Evolutionary conservation across 2,888 invertebrate species (phyloP), one percentile per base, ranked within the genome.

Genomic region (Alsophila aescularia): DNA sequence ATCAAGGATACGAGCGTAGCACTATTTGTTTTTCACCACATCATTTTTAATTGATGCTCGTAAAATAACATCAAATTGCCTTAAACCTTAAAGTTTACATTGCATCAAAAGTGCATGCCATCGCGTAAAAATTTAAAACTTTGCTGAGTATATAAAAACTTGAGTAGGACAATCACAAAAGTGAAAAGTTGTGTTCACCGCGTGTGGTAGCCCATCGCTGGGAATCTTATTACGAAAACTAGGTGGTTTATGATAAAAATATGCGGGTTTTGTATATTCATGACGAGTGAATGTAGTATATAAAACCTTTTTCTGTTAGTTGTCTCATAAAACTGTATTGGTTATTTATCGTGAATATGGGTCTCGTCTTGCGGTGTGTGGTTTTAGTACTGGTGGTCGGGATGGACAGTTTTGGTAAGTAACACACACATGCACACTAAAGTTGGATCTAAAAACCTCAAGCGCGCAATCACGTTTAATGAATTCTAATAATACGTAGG

Each of bases 181-280:
- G 35, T 29, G 15, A 18, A 36, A 31, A 35, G 12, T 18, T 13
- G 16, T 42, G 50, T 42, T 36, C 13, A n/a, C 39, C n/a, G 43
- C 21, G 15, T 24, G 37, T 37, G 2, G 13, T 16, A 34, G 4
- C 14, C n/a, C n/a, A 27, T 36, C n/a, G 2, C n/a, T 7, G 9
- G 5, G 13, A 12, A 10, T 29, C 47, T 53, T 53, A 47, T 53
- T 48, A 9, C 8, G 24, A 39, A 34, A 13, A 16, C 18, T 35
- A 27, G 34, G 34, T 27, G 14, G n/a, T 32, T 39, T 54, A 49
- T 49, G 49, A 54, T 34, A 40, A 27, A 35, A 42, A 12, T 35
- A 43, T 50, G 55, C 52, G 58, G 54, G 52, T 58, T 58, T 52
- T 44, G 54, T 54, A 39, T 54, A 39, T 42, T 34, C 31, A 51